phyloP scores from a whole-genome alignment of 2,888 invertebrate species.

The Oxystoma pomonae region DNA sequence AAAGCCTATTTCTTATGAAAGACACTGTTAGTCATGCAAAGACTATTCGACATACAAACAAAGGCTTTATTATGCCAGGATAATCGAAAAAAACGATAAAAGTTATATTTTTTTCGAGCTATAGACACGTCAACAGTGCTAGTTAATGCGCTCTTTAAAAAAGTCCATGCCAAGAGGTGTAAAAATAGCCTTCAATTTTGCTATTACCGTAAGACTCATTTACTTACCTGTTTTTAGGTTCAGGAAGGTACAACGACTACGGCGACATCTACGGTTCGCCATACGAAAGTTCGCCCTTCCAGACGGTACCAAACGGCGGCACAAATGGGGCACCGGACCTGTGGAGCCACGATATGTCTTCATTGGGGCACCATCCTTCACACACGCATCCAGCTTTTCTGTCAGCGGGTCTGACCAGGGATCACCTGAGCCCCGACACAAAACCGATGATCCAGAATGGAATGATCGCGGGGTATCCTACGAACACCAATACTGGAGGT shows the following conservation, averaged over 20 bases:
- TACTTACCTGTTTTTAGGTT: conserved; percentile 31
- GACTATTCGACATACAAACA: too few species aligned
- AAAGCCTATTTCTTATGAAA: too few species aligned
- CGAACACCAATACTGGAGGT: conserved; percentile 54
- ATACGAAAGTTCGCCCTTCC: conserved; percentile 67
- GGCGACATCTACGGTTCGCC: conserved; percentile 53
- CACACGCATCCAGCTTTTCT: conserved; percentile 55
- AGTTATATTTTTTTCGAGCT: too few species aligned
- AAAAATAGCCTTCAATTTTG: too few species aligned
- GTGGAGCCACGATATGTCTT: conserved; percentile 43
- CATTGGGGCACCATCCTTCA: conserved; percentile 46
- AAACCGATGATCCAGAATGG: conserved; percentile 57
- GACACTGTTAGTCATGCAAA: too few species aligned
- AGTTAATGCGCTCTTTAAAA: too few species aligned
- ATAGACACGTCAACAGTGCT: too few species aligned
- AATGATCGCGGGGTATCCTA: conserved; percentile 54
- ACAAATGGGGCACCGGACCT: conserved; percentile 46
- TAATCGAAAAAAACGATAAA: too few species aligned
- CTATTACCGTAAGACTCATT: too few species aligned
- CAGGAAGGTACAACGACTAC: conserved; percentile 54
- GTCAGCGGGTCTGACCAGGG: conserved; percentile 43
- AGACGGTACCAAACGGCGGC: conserved; percentile 57
- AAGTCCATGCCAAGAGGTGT: too few species aligned
- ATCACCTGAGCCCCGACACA: conserved; percentile 43
- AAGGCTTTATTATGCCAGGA: too few species aligned